Evolutionary conservation across 2,888 invertebrate genomes (phyloP), one percentile per base, ranked within the genome.

Genomic region (Xestobium rufovillosum): DNA sequence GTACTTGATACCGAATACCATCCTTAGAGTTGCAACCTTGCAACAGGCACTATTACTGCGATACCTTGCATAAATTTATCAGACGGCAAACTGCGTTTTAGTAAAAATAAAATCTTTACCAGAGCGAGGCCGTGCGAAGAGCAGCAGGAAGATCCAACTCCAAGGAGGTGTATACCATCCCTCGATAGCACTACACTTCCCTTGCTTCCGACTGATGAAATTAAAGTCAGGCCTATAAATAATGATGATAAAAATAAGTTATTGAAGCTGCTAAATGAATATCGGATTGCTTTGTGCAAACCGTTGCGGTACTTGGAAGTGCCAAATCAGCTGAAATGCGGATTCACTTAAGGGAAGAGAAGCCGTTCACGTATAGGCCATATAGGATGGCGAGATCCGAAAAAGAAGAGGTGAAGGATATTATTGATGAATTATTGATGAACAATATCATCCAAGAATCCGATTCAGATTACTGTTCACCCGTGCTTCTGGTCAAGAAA

Each of bases 401-500:
- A 26, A 40, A 47, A 30, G 36, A 44, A 6, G 26, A 11, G 12
- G 43, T 50, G 4, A 37, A 38, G 29, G 38, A 41, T 4, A 50
- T 50, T 19, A 33, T 48, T 3, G 38, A 41, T 2, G 44, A 50
- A 13, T 23, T 48, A 2, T 14, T 45, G 16, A 23, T 14, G 6
- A 38, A 23, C 19, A 33, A 40, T 12, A 47, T 50, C 10, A 23
- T 50, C 9, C 34, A 43, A 6, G 45, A 50, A 29, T 46, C 44
- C 1, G 38, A 43, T 11, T 50, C 49, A 12, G 26, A 39, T n/a
- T 50, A 42, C 33, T 35, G 43, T 1, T 49, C 46, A 3, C 46
- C 49, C 2, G 38, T 49, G 10, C 28, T 49, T 17, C 23, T 50
- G 1, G 47, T 49, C 6, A 40, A 36, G 31, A 50, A 50, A 38